Evolutionary conservation across 2,797 vertebrate genomes (phyloP).

Genomic region (Dermochelys coriacea): DNA sequence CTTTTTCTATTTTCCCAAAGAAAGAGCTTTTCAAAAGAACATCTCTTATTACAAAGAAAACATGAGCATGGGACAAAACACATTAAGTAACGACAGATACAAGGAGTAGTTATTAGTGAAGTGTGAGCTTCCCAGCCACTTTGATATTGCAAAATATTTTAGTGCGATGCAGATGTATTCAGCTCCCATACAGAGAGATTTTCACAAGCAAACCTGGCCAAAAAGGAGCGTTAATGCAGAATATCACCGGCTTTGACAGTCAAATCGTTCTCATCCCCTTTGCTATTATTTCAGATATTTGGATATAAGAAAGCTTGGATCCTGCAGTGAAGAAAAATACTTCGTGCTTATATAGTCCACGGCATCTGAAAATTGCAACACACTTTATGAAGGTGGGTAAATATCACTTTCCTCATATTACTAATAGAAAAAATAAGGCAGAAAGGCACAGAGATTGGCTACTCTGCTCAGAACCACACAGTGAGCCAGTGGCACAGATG

Average conservation of each 20-base stretch:
- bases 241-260: background rate
- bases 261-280: background rate
- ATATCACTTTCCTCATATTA: background rate
- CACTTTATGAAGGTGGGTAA: background rate
- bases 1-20: background rate
- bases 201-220: background rate
- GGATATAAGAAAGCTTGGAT: background rate
- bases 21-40: background rate
- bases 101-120: background rate
- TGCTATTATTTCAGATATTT: background rate
- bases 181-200: background rate
- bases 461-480: background rate
- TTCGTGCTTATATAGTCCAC: fast-evolving
- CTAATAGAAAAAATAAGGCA: background rate
- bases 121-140: background rate
- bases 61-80: background rate
- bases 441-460: background rate
- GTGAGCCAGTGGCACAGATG: background rate
- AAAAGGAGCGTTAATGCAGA: background rate
- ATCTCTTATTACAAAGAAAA: background rate
- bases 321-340: background rate
- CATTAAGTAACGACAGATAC: background rate
- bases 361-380: background rate
- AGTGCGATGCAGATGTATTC: slow-evolving; percentile 1
- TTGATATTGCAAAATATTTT: background rate